phyloP scores from a whole-genome alignment of 2,888 invertebrate species.

The Epinotia demarniana region DNA sequence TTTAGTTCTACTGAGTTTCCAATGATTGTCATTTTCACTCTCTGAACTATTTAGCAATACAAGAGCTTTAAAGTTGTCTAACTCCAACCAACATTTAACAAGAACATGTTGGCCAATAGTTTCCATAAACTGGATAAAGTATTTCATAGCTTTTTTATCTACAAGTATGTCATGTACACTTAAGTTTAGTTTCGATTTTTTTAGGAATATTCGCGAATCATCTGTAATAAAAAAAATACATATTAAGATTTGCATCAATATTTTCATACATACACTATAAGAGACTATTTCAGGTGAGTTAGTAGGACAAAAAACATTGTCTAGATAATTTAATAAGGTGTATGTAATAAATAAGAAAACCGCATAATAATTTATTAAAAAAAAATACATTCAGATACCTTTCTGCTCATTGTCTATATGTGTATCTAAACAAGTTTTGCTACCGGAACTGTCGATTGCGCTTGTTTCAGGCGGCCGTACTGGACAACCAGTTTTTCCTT shows the following conservation, averaged over 20 bases:
- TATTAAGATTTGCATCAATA: not conserved
- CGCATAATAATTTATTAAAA: conserved; percentile 1
- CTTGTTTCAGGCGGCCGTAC: conserved; percentile 77
- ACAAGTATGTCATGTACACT: conserved; percentile 89
- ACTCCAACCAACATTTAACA: conserved; percentile 91
- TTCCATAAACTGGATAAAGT: conserved; percentile 95
- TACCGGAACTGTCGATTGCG: conserved; percentile 53
- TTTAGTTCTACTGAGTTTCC: conserved; percentile 68
- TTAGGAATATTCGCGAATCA: conserved; percentile 68
- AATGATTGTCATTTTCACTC: conserved; percentile 50
- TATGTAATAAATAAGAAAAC: not conserved
- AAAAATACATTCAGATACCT: conserved; percentile 59
- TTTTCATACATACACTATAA: not conserved
- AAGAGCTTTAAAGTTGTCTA: conserved; percentile 86
- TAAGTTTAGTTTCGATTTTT: conserved; percentile 88
- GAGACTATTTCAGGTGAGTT: not conserved
- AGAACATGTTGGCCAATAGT: conserved; percentile 87
- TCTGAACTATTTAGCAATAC: conserved; percentile 18
- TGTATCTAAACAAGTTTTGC: conserved; percentile 60
- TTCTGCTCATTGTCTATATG: conserved; percentile 64
- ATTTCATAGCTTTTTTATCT: conserved; percentile 91
- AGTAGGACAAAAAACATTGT: no score
- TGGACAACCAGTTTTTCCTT: conserved; percentile 81
- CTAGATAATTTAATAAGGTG: no score
- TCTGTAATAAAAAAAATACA: conserved; percentile 62